Base-by-base conservation (phyloP, 2,113 vertebrate species). In the Myiopsitta monachus region DNA sequence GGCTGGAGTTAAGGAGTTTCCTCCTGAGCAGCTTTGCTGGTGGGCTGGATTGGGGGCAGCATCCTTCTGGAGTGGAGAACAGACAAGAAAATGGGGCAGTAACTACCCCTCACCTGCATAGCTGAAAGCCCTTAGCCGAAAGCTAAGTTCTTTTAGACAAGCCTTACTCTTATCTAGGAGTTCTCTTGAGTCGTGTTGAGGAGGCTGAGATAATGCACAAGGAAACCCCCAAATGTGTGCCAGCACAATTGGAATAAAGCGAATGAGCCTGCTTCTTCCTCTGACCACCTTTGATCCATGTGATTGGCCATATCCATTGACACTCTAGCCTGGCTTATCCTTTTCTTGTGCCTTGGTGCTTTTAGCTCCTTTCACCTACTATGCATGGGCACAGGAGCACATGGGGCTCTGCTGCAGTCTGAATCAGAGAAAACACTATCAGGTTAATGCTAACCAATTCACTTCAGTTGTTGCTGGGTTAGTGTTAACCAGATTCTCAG, bases 271-370 rank as follows among this genome's bases (percentile, higher is more conserved):
- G 10, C 5, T 90, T 11, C 33, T 38, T 85, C n/a, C 11, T 41
- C 14, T 1, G 4, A 13, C 26, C 8, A 11, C 33, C 5, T 43
- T 38, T 6, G 5, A 76, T 17, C 41, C 24, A 10, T 0, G 0
- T 46, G 16, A 39, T 76, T 57, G 7, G 11, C 10, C 5, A 33
- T 66, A 61, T 15, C n/a, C 5, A 22, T 24, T 2, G 1, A 4
- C 18, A 76, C 7, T 73, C 27, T 79, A 88, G 18, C 18, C 22
- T 11, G 6, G 38, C 9, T 80, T 74, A 62, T 8, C 11, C 26
- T 63, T 67, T 88, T 16, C 22, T 88, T 27, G 28, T 74, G 18
- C 8, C 22, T 49, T 1, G 2, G 17, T 27, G 22, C 38, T 74
- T 76, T 70, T n/a, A 47, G 41, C 14, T 83, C 4, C 68, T 67